A percentile compares a stretch with the other conserved stretches of the same genome.
Conservation (phyloP, 2,888 invertebrate species). For the Anarsia innoxiella region DNA sequence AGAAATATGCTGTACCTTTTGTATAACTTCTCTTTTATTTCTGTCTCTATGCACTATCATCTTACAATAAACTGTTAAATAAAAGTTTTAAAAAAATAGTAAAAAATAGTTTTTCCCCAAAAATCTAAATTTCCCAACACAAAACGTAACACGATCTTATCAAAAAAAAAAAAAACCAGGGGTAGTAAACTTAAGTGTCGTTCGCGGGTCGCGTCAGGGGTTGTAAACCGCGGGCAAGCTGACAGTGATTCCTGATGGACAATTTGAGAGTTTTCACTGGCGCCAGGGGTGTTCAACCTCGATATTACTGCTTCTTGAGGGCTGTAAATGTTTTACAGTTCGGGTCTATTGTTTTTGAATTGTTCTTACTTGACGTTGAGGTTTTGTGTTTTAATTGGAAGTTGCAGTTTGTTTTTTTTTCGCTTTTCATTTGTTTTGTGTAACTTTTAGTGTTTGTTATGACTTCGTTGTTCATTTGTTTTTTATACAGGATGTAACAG, state of each 20-base stretch:
- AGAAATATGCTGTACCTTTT: no score
- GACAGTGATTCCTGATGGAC: conserved; percentile 71
- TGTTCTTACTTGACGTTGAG: neutral
- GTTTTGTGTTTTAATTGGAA: no score
- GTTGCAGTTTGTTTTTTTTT: neutral
- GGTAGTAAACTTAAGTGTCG: conserved; percentile 59
- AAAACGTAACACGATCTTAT: conserved; percentile 11
- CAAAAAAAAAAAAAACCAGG: conserved; percentile 46
- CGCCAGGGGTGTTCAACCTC: conserved; percentile 29
- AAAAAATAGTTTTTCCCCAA: no score
- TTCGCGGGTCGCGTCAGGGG: conserved; percentile 56
- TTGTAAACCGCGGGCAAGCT: conserved; percentile 55
- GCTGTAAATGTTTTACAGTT: conserved; percentile 39
- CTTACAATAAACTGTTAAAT: no score
- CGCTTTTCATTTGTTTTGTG: neutral
- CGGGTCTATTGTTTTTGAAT: conserved; percentile 13
- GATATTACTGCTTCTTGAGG: conserved; percentile 25
- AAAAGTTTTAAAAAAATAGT: no score
- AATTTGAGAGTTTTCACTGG: conserved; percentile 60
- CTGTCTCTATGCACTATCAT: no score
- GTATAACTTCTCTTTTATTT: no score
- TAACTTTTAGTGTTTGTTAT: neutral
- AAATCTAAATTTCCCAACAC: no score
- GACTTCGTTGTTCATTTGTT: no score
- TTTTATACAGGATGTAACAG: no score